phyloP scores from a whole-genome alignment of 2,113 vertebrate species.

The Anas platyrhynchos region DNA sequence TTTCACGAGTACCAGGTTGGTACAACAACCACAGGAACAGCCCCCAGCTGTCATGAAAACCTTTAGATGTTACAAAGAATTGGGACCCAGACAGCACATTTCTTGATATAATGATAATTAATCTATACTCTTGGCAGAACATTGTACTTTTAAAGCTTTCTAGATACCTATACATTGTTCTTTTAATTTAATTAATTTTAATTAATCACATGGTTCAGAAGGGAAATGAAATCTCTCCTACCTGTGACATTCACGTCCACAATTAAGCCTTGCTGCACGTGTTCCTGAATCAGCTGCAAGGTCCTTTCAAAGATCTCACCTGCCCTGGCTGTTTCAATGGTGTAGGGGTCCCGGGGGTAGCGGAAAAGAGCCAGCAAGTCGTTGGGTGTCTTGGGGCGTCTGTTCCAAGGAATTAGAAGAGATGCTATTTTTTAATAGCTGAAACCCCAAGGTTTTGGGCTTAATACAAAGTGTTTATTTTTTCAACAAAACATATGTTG shows the following conservation, averaged over 20 bases:
- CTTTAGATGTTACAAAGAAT: neutral
- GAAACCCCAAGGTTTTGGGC: neutral
- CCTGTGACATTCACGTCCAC: conserved; percentile 76
- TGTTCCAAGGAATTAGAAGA: neutral
- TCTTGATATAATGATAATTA: neutral
- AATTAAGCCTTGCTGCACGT: conserved; percentile 71
- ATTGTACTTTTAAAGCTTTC: neutral
- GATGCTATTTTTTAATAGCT: neutral
- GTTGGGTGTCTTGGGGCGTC: conserved; percentile 74
- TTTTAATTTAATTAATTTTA: neutral
- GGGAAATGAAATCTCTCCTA: conserved; percentile 3
- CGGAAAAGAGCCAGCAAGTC: conserved; percentile 78
- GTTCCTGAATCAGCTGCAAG: conserved; percentile 77
- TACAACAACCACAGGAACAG: accelerated
- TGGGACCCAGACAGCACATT: neutral
- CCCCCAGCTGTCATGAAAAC: neutral
- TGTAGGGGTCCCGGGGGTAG: conserved; percentile 77
- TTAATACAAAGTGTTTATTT: neutral
- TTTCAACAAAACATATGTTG: neutral
- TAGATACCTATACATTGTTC: neutral
- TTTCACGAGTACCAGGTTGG: accelerated
- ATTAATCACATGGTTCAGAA: neutral
- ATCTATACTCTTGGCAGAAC: neutral
- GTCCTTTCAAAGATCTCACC: conserved; percentile 79
- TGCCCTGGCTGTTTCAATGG: conserved; percentile 73